Percentiles rank a stretch among this genome's conserved stretches.
Evolutionary conservation across 2,113 vertebrate species (phyloP).

Genomic region (Pionites leucogaster): DNA sequence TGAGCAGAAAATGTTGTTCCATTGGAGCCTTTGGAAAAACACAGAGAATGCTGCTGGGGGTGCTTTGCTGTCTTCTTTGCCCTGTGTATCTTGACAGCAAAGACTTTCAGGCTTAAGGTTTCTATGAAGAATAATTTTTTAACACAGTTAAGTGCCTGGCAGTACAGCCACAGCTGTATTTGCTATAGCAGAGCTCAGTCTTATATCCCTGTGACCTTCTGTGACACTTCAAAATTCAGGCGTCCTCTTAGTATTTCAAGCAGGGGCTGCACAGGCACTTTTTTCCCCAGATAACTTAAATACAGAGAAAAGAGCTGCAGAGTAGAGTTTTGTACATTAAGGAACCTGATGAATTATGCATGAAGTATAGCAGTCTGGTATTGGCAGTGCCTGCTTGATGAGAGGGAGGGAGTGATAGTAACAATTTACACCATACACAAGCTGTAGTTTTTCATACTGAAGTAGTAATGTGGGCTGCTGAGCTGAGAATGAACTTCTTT

Average conservation of each 20-base stretch:
- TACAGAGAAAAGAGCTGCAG: slow-evolving; percentile 15
- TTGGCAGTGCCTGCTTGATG: not conserved
- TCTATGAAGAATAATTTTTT: not conserved
- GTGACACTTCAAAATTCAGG: not conserved
- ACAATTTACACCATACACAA: accelerated
- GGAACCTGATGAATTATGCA: slow-evolving; percentile 41
- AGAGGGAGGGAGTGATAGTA: not conserved
- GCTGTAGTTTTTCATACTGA: not conserved
- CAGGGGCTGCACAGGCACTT: not conserved
- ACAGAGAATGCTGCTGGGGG: not conserved
- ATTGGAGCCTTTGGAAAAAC: not conserved
- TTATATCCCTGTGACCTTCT: not conserved
- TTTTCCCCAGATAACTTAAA: not conserved
- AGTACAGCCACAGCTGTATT: not conserved
- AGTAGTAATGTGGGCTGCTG: not conserved
- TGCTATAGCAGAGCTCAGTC: not conserved
- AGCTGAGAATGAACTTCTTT: not conserved
- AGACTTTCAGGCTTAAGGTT: not conserved
- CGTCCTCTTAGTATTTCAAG: not conserved
- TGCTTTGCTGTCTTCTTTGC: not conserved
- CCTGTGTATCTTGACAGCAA: not conserved
- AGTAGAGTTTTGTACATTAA: slow-evolving; percentile 15
- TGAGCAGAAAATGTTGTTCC: not conserved
- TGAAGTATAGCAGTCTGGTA: not conserved
- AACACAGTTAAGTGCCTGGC: not conserved